These are phyloP conservation scores for Scarus forsteni DNA, from an alignment of 2,797 vertebrate genomes.

Conservation along the genomic window DNA sequence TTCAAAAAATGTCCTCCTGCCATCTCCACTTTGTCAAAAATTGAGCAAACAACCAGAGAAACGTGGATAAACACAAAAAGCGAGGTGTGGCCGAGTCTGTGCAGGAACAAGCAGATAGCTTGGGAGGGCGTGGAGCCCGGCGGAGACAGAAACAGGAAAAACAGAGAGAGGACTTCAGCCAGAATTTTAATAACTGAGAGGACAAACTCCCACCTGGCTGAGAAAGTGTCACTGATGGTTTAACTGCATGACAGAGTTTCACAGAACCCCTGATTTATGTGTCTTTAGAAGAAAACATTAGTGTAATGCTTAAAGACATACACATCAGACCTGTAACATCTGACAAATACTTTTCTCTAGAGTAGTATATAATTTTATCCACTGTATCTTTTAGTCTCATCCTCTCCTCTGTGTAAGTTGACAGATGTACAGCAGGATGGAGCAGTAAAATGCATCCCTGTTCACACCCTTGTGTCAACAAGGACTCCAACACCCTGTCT, in stretches of 20 bases:
- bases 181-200: neutral
- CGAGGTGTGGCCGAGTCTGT: constrained; percentile 52
- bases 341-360: neutral
- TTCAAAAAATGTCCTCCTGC: constrained; percentile 7
- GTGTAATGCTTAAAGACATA: neutral
- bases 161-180: neutral
- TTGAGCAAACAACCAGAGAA: constrained; percentile 3
- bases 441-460: constrained; percentile 41
- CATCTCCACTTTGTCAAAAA: constrained; percentile 32
- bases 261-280: neutral
- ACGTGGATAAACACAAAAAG: constrained; percentile 5
- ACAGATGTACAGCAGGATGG: constrained; percentile 34
- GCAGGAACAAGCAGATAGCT: constrained; percentile 63
- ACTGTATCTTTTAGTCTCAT: neutral
- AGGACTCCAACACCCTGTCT: neutral
- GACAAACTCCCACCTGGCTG: neutral
- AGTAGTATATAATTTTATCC: neutral
- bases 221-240: constrained; percentile 14
- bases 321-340: neutral
- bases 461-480: neutral
- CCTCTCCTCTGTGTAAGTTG: neutral
- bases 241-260: constrained; percentile 8
- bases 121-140: constrained; percentile 46
- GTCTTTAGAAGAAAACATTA: neutral
- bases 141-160: neutral